Base-by-base conservation (phyloP, 2,797 vertebrate species). In the Synaphobranchus kaupii region DNA sequence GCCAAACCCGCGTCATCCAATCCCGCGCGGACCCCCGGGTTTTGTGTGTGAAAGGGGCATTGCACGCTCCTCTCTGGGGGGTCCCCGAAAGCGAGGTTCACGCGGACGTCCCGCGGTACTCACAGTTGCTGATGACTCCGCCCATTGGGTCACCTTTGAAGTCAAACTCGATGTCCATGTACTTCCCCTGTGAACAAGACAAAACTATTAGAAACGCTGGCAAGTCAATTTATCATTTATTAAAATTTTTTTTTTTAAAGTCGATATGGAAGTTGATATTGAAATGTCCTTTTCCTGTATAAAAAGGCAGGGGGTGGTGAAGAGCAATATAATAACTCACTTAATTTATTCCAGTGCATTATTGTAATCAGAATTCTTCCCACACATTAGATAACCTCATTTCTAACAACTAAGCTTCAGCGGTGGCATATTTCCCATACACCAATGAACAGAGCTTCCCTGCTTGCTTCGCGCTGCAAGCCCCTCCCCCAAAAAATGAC, bases 121-220 rank as follows among this genome's bases (percentile, higher is more conserved):
- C 94, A 99, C 99, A 99, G 95, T 99, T 99, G 94, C 98, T 99
- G 95, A 99, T 99, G 92, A 99, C 99, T 93, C 99, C 99, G 85
- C 99, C 99, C 88, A 99, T 95, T 0, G 99, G 99, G 92, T 99
- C 99, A 48, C 99, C 99, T 95, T 98, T 99, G 94, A 99, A 99
- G 95, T 99, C 98, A 95, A 99, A 99, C 93, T 99, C 99, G 31
- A 99, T 99, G 93, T 99, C 99, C 99, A 99, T 99, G 90, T 99
- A 99, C 93, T 99, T 99, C 31, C 99, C 99, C 98, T 99, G 95
- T 83, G 73, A 91, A 96, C 91, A 89, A 92, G 12, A 91, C 84
- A 84, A 88, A 80, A 80, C 20, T 3, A 13, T 80, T 25, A 48
- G 76, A 80, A 44, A 76, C 44, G 71, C 34, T 76, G 31, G 31